Conservation (phyloP, 1,140 invertebrate species). For the Drosophila quadrilineata region DNA sequence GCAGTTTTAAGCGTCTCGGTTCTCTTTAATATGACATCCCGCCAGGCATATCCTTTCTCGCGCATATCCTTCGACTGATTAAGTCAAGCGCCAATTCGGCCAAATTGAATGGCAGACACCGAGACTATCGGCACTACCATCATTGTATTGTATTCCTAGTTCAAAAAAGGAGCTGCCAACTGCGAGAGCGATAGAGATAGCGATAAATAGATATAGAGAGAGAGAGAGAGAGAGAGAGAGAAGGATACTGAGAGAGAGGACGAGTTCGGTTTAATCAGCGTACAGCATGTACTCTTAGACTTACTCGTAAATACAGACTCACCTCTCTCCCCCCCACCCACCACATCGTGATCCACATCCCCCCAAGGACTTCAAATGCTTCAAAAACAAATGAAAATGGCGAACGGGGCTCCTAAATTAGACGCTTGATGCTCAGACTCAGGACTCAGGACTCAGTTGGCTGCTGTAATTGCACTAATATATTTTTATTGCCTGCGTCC, state of each 20-base stretch:
- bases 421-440: no score
- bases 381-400: slow-evolving; percentile 70
- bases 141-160: slow-evolving; percentile 20
- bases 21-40: slow-evolving; percentile 52
- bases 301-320: slow-evolving; percentile 36
- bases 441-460: slow-evolving; percentile 51
- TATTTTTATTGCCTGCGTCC: slow-evolving; percentile 67
- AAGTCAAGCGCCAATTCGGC: slow-evolving; percentile 72
- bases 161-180: no score
- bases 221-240: no score
- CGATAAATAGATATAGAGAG: no score
- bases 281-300: neutral
- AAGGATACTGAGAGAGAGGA: no score
- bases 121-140: slow-evolving; percentile 46
- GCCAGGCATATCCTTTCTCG: slow-evolving; percentile 4
- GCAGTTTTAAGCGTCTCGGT: slow-evolving; percentile 25
- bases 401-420: slow-evolving; percentile 54
- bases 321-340: neutral
- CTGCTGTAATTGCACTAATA: slow-evolving; percentile 79
- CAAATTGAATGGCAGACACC: slow-evolving; percentile 58
- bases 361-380: slow-evolving; percentile 69
- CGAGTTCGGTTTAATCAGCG: slow-evolving; percentile 65
- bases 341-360: slow-evolving; percentile 9
- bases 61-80: slow-evolving; percentile 43
- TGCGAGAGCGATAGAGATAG: no score